Percentiles rank a stretch among this genome's conserved stretches.
These are phyloP conservation scores for Aphelocoma californica DNA, from an alignment of 2,797 vertebrate genomes.

Conservation along the genomic window DNA sequence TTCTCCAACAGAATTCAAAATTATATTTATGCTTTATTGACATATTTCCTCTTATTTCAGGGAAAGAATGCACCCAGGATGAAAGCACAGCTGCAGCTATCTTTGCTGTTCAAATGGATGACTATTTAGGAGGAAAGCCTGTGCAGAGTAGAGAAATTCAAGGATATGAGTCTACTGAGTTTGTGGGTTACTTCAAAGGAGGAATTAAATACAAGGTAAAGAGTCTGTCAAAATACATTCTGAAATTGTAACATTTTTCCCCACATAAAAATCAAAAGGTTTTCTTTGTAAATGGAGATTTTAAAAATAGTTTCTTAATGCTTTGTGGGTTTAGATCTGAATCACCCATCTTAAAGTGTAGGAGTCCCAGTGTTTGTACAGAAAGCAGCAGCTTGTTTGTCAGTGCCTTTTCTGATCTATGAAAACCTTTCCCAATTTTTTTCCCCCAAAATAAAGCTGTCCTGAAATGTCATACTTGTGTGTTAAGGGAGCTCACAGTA, in stretches of 20 bases:
- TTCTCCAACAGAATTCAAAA: not conserved
- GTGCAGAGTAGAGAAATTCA: conserved; percentile 89
- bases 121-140: conserved; percentile 86
- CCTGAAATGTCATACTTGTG: not conserved
- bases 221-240: not conserved
- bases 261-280: not conserved
- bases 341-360: not conserved
- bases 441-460: not conserved
- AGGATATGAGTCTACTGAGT: conserved; percentile 86
- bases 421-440: not conserved
- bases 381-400: not conserved
- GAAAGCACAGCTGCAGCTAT: conserved; percentile 89
- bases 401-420: not conserved
- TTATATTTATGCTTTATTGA: not conserved
- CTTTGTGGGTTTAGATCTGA: not conserved
- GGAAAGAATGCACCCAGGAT: conserved; percentile 89
- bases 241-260: not conserved
- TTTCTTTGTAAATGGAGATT: not conserved
- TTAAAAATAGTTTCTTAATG: not conserved
- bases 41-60: conserved; percentile 60
- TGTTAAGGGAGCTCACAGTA: not conserved
- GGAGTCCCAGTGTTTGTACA: not conserved
- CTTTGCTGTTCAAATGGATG: conserved; percentile 89
- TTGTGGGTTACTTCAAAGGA: conserved; percentile 89
- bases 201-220: conserved; percentile 90